Evolutionary conservation across 2,113 vertebrate species (phyloP).

Genomic region (Xyrauchen texanus): DNA sequence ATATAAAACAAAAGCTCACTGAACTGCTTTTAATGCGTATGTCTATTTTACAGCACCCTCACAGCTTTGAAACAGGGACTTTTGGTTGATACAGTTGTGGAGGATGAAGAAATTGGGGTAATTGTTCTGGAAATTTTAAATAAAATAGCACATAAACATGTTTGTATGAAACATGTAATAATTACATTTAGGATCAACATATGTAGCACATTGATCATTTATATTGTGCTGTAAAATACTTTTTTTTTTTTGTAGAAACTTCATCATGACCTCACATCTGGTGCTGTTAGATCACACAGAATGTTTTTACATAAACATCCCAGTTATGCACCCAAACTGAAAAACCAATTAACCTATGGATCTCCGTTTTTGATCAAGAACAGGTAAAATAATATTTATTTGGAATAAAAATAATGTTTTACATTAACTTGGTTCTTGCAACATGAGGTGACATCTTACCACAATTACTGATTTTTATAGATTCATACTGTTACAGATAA

Average conservation of each 20-base stretch:
- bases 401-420: background rate
- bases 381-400: background rate
- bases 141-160: too few relatives aligned
- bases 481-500: background rate
- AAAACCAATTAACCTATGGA: background rate
- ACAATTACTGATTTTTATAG: background rate
- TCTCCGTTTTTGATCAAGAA: background rate
- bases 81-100: background rate
- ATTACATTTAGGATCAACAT: background rate
- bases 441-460: background rate
- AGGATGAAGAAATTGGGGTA: background rate
- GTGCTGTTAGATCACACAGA: background rate
- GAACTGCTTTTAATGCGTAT: background rate
- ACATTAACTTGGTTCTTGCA: too few relatives aligned
- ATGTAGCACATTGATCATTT: background rate
- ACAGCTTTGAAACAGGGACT: background rate
- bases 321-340: background rate
- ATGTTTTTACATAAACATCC: background rate
- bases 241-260: conserved; percentile 11
- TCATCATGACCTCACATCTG: conserved; percentile 1
- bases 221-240: background rate
- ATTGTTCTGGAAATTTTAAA: background rate
- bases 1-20: background rate
- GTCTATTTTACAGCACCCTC: background rate
- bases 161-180: background rate